Evolutionary conservation across 2,888 invertebrate genomes (phyloP).

Genomic region (Zaprionus lineosus): DNA sequence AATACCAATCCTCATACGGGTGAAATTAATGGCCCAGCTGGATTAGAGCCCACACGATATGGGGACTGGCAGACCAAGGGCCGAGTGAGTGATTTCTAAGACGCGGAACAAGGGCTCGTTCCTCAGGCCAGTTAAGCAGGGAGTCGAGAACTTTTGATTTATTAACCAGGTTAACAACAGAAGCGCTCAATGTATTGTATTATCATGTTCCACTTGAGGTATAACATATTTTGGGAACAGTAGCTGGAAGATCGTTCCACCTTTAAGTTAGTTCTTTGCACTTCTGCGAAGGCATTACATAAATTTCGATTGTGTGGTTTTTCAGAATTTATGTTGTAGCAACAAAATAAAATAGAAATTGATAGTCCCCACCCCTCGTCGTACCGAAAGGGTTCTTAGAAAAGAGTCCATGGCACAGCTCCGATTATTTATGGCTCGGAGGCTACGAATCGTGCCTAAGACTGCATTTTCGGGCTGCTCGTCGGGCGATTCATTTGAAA

Average conservation of each 20-base stretch:
- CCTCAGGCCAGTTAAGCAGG: too few species aligned
- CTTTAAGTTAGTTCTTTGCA: slow-evolving; percentile 26
- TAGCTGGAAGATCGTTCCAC: slow-evolving; percentile 49
- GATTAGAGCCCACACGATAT: slow-evolving; percentile 99
- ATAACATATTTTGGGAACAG: slow-evolving; percentile 39
- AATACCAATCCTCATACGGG: slow-evolving; percentile 95
- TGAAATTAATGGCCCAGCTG: slow-evolving; percentile 95
- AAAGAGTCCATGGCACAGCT: slow-evolving; percentile 49
- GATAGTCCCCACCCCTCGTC: slow-evolving; percentile 13
- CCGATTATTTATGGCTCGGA: slow-evolving; percentile 65
- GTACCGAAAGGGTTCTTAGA: slow-evolving; percentile 64
- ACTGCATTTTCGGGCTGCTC: slow-evolving; percentile 50
- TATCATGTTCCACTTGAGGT: slow-evolving; percentile 41
- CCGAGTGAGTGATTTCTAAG: slow-evolving; percentile 94
- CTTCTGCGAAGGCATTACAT: slow-evolving; percentile 72
- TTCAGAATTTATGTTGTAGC: slow-evolving; percentile 63
- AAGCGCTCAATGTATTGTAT: slow-evolving; percentile 65
- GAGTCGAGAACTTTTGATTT: slow-evolving; percentile 49
- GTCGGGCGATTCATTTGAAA: slow-evolving; percentile 65
- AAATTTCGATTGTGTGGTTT: slow-evolving; percentile 67
- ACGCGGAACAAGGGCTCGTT: too few species aligned
- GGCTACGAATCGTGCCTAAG: slow-evolving; percentile 70
- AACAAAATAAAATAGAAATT: slow-evolving; percentile 41
- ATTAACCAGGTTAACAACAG: slow-evolving; percentile 57
- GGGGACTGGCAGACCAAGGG: slow-evolving; percentile 99